Base-by-base conservation (phyloP, 2,797 vertebrate genomes). In the Phalanger gymnotis region DNA sequence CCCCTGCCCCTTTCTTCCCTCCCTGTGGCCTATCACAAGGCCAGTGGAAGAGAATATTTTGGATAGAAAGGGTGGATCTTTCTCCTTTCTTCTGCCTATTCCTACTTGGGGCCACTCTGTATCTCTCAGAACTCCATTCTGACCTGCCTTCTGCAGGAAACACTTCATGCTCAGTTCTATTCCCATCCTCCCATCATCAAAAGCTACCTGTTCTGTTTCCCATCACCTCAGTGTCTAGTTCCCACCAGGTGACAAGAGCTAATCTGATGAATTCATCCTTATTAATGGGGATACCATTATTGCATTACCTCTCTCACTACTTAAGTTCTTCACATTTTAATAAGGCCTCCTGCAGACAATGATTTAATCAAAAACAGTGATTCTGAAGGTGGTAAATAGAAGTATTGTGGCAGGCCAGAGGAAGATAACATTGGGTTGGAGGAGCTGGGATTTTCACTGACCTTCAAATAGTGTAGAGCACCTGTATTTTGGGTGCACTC, bases 251-350 rank as follows among this genome's bases (percentile, higher is more conserved):
- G 90, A 92, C 34, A 91, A 81, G 55, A 96, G 51, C 31, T 40
- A 3, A 2, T 90, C 73, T 73, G 55, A 93, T 61, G 4, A 40
- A 55, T 31, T 95, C 94, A 89, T 2, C 9, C n/a, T 81, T 81
- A 19, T 81, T 40, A 25, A 81, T 25, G 34, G 16, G 31, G 34
- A n/a, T 66, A 5, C 34, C 34, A 73, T 73, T 73, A 73, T 22
- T 19, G 5, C 14, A 40, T 73, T n/a, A 73, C 34, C 34, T 73
- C 16, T 73, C 34, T 5, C 66, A 73, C 81, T 94, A 13, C 52
- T 92, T 96, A 81, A 81, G 91, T 14, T 94, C 52, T 95, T 16
- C 92, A 51, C 91, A 51, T 91, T 96, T 94, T 93, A 91, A 61
- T 81, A 92, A 53, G 51, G 14, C 66, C n/a, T 81, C n/a, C n/a